phyloP scores from a whole-genome alignment of 2,113 vertebrate genomes.

The Phasianus colchicus region DNA sequence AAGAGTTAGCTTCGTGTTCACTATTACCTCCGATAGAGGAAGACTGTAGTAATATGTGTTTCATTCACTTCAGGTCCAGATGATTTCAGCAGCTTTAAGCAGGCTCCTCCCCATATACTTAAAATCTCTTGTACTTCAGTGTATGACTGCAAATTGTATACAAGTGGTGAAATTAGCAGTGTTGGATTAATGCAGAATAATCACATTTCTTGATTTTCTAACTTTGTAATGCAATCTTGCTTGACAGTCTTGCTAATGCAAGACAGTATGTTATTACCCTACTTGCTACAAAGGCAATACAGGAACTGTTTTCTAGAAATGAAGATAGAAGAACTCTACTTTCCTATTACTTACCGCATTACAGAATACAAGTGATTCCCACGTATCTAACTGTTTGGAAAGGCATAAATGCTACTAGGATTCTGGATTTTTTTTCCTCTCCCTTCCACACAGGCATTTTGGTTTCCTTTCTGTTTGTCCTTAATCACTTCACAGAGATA shows the following conservation, averaged over 20 bases:
- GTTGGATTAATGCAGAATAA: background rate
- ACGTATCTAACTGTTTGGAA: background rate
- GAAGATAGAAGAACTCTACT: background rate
- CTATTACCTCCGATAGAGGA: background rate
- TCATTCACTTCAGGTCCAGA: background rate
- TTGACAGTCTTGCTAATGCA: background rate
- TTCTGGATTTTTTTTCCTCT: background rate
- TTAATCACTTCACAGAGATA: background rate
- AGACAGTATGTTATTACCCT: background rate
- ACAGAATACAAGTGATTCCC: background rate
- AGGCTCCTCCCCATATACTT: background rate
- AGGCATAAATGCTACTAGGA: background rate
- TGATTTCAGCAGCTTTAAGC: background rate
- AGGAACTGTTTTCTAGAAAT: background rate
- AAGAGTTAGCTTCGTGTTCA: background rate
- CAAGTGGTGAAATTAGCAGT: background rate
- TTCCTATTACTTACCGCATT: background rate
- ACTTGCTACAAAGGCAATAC: background rate
- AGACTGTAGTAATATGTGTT: background rate
- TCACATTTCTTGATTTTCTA: background rate
- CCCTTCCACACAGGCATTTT: background rate
- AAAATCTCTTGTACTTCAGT: background rate
- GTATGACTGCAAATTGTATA: background rate
- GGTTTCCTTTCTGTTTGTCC: background rate
- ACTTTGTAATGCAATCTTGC: background rate